Evolutionary conservation across 2,888 invertebrate species (phyloP), one percentile per base, ranked within the genome.

Genomic region (Spodoptera littoralis): DNA sequence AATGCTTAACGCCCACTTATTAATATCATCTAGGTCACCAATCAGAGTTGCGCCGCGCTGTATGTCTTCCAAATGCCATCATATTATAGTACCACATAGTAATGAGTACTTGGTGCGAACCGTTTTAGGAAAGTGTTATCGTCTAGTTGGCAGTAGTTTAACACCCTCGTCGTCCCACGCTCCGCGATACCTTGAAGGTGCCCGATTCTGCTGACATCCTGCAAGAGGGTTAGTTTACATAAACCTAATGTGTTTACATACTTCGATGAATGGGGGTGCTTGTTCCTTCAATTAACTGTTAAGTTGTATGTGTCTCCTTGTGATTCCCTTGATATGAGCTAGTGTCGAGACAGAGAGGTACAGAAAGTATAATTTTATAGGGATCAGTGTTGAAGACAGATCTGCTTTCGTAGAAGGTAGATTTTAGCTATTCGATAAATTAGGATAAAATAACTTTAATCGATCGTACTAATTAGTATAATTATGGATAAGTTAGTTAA

Each of bases 211-310:
- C 68, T 52, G 57, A 64, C 59, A 30, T 47, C 49, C 46, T 42
- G 49, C 48, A 48, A 66, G 52, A 63, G 49, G 53, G 42, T 65
- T 57, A 61, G 52, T 49, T 49, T 18, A 73, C 64, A 61, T 70
- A 61, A 61, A 60, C 72, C 61, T 64, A 74, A 76, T 69, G 64
- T 63, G 61, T 70, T 65, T 70, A 65, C 64, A 51, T 66, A 71
- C 70, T 73, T 83, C 80, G 79, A 82, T 83, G 79, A 85, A 81
- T 80, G 81, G 84, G 82, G 84, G 83, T 83, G 76, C 79, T 83
- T 82, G 76, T 78, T 83, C 71, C 73, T 83, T 81, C 78, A 76
- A 80, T 70, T 82, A 81, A 82, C 83, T 77, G 65, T 70, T 84
- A 84, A 76, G 78, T 59, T 84, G 79, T 76, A 55, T 53, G 48